These are phyloP conservation scores for Adelognathus sp. DNA, from an alignment of 2,888 invertebrate species.

Conservation along the genomic window DNA sequence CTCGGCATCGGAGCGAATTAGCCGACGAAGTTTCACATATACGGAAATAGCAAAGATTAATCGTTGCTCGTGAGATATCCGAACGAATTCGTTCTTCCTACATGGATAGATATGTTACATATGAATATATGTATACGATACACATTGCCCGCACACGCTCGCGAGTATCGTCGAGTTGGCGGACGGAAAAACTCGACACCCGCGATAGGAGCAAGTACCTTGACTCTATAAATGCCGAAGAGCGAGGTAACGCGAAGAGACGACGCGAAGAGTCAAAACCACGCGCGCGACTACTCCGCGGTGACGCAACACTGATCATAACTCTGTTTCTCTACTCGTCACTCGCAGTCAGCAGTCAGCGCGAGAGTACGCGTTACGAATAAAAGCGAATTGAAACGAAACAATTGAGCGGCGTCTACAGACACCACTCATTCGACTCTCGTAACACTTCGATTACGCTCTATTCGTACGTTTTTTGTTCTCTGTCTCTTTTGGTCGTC, in stretches of 20 bases:
- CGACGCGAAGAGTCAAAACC: not conserved
- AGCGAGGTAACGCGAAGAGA: not conserved
- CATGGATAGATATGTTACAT: not conserved
- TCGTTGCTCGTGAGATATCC: not conserved
- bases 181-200: not conserved
- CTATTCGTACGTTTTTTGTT: not conserved
- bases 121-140: too few species aligned
- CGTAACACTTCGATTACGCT: not conserved
- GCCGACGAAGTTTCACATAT: too few species aligned
- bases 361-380: conserved; percentile 3
- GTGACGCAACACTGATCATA: conserved; percentile 23
- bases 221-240: conserved; percentile 36
- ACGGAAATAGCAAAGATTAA: too few species aligned
- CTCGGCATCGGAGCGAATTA: too few species aligned
- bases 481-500: too few species aligned
- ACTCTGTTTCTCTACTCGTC: not conserved
- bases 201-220: not conserved
- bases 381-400: not conserved
- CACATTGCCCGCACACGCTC: not conserved
- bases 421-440: not conserved
- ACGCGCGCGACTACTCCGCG: not conserved
- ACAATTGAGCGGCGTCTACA: conserved; percentile 11
- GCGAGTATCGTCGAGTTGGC: not conserved
- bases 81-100: not conserved
- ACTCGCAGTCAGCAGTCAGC: not conserved